These are phyloP conservation scores for Pterophyllum scalare DNA, from an alignment of 2,113 vertebrate species.

Conservation along the genomic window DNA sequence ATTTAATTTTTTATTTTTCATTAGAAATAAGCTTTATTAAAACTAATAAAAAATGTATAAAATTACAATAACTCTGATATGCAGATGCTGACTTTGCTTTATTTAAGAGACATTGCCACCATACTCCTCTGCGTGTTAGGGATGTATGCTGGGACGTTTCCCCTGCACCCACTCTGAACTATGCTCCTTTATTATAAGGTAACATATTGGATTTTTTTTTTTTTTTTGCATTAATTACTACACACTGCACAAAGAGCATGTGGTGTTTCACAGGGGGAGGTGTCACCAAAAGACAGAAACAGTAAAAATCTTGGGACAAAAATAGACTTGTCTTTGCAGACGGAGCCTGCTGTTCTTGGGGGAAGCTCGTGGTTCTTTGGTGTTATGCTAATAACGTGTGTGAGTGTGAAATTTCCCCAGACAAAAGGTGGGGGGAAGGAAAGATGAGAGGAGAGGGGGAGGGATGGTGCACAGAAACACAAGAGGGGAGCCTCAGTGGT, in stretches of 20 bases:
- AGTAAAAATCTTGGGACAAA: neutral
- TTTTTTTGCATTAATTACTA: neutral
- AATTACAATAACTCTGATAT: neutral
- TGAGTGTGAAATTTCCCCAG: conserved; percentile 64
- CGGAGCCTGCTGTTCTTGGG: conserved; percentile 28
- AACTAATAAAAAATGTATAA: neutral
- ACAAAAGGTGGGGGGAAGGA: conserved; percentile 59
- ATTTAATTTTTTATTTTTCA: neutral
- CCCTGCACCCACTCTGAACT: neutral
- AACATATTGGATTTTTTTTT: neutral
- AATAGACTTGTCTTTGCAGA: conserved; percentile 29
- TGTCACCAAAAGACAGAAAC: conserved; percentile 9
- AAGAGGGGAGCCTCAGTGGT: neutral
- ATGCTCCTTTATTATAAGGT: neutral
- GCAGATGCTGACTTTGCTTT: neutral
- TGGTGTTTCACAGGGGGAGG: neutral
- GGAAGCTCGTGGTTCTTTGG: conserved; percentile 29
- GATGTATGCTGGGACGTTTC: too few species aligned
- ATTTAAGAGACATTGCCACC: neutral
- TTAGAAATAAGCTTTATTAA: neutral
- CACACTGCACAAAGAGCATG: neutral
- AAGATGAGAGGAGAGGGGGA: conserved; percentile 40
- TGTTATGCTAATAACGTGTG: conserved; percentile 70
- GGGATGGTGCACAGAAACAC: conserved; percentile 43
- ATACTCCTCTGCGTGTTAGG: too few species aligned